phyloP scores from a whole-genome alignment of 2,797 vertebrate genomes.

The Macroramphosus scolopax region DNA sequence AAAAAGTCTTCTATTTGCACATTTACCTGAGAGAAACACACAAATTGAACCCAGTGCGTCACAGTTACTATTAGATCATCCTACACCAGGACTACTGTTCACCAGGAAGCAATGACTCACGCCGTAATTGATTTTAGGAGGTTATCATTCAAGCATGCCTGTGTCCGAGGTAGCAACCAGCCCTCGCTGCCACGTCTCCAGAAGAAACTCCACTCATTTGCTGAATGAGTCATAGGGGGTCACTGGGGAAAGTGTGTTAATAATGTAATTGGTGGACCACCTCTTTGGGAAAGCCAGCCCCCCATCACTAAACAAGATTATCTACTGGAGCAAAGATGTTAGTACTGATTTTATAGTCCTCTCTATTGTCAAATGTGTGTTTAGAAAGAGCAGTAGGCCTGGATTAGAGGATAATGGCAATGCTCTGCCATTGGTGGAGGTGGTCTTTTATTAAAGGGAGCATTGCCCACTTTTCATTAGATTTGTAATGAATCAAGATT shows the following conservation, averaged over 20 bases:
- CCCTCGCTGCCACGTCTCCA: conserved; percentile 5
- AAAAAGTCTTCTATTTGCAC: no score
- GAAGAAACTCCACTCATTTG: conserved; percentile 57
- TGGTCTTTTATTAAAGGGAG: conserved; percentile 28
- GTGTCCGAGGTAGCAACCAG: conserved; percentile 11
- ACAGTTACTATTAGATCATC: no score
- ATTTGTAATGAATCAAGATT: conserved; percentile 59
- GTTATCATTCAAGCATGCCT: conserved; percentile 23
- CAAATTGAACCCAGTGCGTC: no score
- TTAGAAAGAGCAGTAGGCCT: conserved; percentile 14
- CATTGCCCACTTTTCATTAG: conserved; percentile 46
- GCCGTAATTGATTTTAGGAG: conserved; percentile 26
- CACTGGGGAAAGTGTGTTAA: conserved; percentile 47
- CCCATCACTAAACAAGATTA: conserved; percentile 43
- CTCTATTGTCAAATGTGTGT: conserved; percentile 15
- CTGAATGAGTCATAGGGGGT: conserved; percentile 50
- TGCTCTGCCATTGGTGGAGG: conserved; percentile 13
- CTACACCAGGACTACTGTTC: no score
- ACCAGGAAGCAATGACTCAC: conserved; percentile 22
- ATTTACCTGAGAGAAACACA: background rate
- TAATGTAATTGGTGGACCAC: conserved; percentile 62
- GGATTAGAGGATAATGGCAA: conserved; percentile 24
- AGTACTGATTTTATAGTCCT: conserved; percentile 6
- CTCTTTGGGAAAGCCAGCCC: conserved; percentile 18
- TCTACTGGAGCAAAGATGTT: conserved; percentile 16